Percentiles rank a stretch among this genome's conserved stretches.
Evolutionary conservation across 2,888 invertebrate genomes (phyloP).

Genomic region (Mesochorus sp.): DNA sequence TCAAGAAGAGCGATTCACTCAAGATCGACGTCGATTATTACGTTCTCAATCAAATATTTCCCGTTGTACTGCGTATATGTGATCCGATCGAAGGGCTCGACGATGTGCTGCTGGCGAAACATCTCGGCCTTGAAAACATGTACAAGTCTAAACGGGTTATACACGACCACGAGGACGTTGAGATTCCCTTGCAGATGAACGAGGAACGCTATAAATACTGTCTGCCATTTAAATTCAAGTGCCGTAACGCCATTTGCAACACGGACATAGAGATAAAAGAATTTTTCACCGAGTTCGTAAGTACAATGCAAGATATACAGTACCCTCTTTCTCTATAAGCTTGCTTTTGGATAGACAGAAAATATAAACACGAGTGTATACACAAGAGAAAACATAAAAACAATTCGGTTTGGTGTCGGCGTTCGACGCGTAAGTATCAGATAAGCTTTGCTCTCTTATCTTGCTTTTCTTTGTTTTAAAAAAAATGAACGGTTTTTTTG

Average conservation of each 20-base stretch:
- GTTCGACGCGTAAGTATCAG: too few species aligned
- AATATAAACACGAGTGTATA: too few species aligned
- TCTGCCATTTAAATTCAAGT: constrained; percentile 87
- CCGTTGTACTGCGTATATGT: constrained; percentile 96
- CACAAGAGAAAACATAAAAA: too few species aligned
- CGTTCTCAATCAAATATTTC: constrained; percentile 96
- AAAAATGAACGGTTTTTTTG: too few species aligned
- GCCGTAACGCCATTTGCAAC: constrained; percentile 82
- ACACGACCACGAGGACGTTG: constrained; percentile 68
- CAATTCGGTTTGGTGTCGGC: too few species aligned
- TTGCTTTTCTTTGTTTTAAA: too few species aligned
- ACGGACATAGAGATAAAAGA: constrained; percentile 82
- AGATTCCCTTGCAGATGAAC: constrained; percentile 78
- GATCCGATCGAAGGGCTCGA: constrained; percentile 98
- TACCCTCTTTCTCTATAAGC: too few species aligned
- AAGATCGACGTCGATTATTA: constrained; percentile 96
- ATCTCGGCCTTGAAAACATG: constrained; percentile 86
- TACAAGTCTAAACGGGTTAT: constrained; percentile 74
- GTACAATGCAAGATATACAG: constrained; percentile 67
- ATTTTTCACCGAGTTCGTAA: constrained; percentile 77
- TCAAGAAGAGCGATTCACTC: constrained; percentile 87
- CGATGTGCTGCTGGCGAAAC: constrained; percentile 93
- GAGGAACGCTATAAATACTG: constrained; percentile 84
- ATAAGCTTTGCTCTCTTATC: too few species aligned
- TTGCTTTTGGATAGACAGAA: too few species aligned